Base-by-base conservation (phyloP, 2,888 invertebrate genomes). In the Diarsia brunnea region DNA sequence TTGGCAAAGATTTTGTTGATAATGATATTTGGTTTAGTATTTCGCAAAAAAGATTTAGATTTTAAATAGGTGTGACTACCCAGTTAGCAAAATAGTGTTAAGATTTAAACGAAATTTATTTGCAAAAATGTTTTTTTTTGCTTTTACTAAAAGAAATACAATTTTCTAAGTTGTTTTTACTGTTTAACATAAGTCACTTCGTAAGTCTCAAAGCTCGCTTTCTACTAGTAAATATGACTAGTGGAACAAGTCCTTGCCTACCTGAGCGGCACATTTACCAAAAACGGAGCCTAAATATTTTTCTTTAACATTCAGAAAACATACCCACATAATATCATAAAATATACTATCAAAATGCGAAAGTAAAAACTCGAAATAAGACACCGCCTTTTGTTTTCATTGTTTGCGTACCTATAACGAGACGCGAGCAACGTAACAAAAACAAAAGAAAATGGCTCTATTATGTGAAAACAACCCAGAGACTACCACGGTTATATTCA, bases 391-490 rank as follows among this genome's bases (percentile, higher is more conserved):
- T 95, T 95, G 95, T 95, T 96, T 95, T 95, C 96, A 96, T 96
- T 95, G 96, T 94, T 89, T 91, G 91, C 93, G 92, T 93, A 93
- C 95, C 95, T 95, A 94, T 95, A 95, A 95, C 95, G 94, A 92
- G 93, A 93, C 91, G 92, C 92, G 90, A 91, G 92, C 89, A 91
- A 92, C 93, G 94, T 92, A 94, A 95, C 95, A 96, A 96, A 96
- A 96, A 96, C 96, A 96, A 95, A 96, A 96, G 96, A 94, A 96
- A 96, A 96, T 95, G 93, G 95, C 95, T 96, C 95, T 95, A 96
- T 96, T 96, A 96, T 96, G 96, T 96, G 96, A 96, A 96, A 96
- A 96, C 96, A 96, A 95, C 93, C 94, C 94, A 91, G 92, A 94
- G 94, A 95, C 95, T 95, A 95, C 93, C 92, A 92, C 95, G 94